Percentiles rank a stretch among this genome's conserved stretches.
phyloP scores from a whole-genome alignment of 1,140 invertebrate species.

The Hylaeus volcanicus region DNA sequence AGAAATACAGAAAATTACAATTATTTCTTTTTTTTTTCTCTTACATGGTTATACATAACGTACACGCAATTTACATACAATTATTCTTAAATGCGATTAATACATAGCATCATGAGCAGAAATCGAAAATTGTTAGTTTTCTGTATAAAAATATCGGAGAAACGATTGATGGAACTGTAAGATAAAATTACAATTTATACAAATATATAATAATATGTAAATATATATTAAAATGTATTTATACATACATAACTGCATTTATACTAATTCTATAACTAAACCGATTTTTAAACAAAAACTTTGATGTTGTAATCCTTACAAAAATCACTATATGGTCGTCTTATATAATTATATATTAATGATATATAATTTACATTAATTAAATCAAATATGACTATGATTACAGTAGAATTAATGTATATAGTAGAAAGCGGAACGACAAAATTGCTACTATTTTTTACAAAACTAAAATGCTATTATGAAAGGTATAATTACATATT shows the following conservation, averaged over 20 bases:
- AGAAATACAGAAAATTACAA: conserved; percentile 8
- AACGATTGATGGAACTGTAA: conserved; percentile 21
- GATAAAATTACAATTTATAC: conserved; percentile 50
- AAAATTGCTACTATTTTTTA: conserved; percentile 44
- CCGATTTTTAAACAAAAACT: conserved; percentile 10
- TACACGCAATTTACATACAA: conserved; percentile 31
- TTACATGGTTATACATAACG: conserved; percentile 17
- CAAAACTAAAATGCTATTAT: conserved; percentile 36
- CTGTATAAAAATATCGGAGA: conserved; percentile 41
- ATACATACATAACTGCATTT: conserved; percentile 45
- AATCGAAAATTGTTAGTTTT: conserved; percentile 23
- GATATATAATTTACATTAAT: conserved; percentile 44
- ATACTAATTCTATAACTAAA: conserved; percentile 20
- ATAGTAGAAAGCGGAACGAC: conserved; percentile 30
- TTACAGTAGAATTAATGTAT: conserved; percentile 15
- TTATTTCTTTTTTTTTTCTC: neutral
- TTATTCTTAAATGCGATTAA: conserved; percentile 26
- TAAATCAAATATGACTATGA: conserved; percentile 23
- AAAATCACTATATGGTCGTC: conserved; percentile 20
- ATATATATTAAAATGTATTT: conserved; percentile 50
- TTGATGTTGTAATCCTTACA: neutral
- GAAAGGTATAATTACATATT: conserved; percentile 46
- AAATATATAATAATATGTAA: conserved; percentile 46
- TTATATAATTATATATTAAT: conserved; percentile 38
- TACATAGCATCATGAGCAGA: conserved; percentile 23